Base-by-base conservation (phyloP, 1,140 invertebrate genomes). In the Drosophila tani region DNA sequence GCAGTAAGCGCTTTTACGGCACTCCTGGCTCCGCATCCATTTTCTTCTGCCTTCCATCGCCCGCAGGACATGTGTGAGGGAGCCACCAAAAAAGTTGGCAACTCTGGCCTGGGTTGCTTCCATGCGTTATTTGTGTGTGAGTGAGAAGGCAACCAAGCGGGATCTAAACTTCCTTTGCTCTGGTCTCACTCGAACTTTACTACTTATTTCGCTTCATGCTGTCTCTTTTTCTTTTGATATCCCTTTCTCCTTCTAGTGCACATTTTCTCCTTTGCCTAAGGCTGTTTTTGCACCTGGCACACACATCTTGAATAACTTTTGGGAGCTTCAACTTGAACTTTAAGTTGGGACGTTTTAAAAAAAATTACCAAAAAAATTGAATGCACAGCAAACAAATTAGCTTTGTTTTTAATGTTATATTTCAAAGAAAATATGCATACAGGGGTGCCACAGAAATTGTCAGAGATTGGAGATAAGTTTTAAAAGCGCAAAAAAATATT, bases 261-360 rank as follows among this genome's bases (percentile, higher is more conserved):
- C 32, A 9, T 35, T 11, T 11, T 3, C 5, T 15, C 12, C 21
- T 21, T 12, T 29, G 3, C 46, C 63, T 29, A 29, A 65, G 76
- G 75, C 76, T 79, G 75, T 79, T 79, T 79, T 79, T 79, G 71
- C 76, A 79, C 76, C 76, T 79, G 76, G 43, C 50, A 56, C 60
- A 38, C 41, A 60, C 29, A 55, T 50, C n/a, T 47, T 38, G 17
- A 47, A 66, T 17, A 76, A 67, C 75, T 77, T 69, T 24, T 55
- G 17, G 11, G 38, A 77, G 77, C 74, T 76, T 77, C 41, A 53
- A 51, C 47, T 68, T 46, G 21, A 68, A 78, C 75, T 77, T 77
- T 50, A 57, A 56, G 64, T 51, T 73, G 7, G 6, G 17, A 32
- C 71, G 69, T 71, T 73, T 21, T 11, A 1, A 5, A 12, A 40